phyloP scores from a whole-genome alignment of 2,888 invertebrate species.

The Oegoconia quadripuncta region DNA sequence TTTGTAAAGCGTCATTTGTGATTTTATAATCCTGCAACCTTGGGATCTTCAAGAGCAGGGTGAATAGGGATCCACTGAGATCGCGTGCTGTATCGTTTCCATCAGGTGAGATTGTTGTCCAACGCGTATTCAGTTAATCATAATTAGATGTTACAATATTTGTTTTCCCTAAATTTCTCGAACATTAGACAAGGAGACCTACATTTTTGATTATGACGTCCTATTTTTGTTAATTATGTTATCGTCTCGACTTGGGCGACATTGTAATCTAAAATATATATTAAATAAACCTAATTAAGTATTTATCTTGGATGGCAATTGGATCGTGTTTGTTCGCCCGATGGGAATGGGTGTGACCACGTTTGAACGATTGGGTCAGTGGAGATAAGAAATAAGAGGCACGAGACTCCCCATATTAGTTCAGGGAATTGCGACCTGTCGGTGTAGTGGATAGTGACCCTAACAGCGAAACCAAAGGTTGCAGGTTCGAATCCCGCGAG shows the following conservation, averaged over 20 bases:
- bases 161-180: neutral
- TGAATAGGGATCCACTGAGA: too few species aligned
- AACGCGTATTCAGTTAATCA: too few species aligned
- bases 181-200: neutral
- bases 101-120: too few species aligned
- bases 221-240: constrained; percentile 23
- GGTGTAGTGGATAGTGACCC: too few species aligned
- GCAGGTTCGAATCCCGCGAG: too few species aligned
- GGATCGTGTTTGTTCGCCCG: constrained; percentile 17
- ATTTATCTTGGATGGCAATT: constrained; percentile 27
- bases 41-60: too few species aligned
- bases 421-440: too few species aligned
- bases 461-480: too few species aligned
- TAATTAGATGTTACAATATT: neutral
- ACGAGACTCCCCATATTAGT: too few species aligned
- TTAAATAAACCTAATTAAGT: constrained; percentile 29
- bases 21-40: too few species aligned
- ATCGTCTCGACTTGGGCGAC: neutral
- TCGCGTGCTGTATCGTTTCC: too few species aligned
- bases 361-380: constrained; percentile 12
- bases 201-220: constrained; percentile 17
- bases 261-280: constrained; percentile 31
- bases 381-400: neutral
- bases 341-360: constrained; percentile 19
- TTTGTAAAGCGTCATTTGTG: too few species aligned